phyloP scores from a whole-genome alignment of 2,888 invertebrate genomes.

The Meloe dianella region DNA sequence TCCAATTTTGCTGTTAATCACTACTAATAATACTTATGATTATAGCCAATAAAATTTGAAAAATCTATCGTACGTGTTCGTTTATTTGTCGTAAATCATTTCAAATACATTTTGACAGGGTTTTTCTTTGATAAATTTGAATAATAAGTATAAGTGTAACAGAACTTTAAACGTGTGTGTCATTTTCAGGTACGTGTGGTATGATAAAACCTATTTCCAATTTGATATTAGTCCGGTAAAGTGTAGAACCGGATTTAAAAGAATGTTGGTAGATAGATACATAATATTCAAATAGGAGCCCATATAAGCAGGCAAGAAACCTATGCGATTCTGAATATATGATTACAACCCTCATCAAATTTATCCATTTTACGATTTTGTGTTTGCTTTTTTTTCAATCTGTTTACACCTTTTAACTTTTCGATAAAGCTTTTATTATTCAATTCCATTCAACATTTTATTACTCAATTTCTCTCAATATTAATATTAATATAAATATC shows the following conservation, averaged over 20 bases:
- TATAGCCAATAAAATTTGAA: not conserved
- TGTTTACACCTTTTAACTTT: not conserved
- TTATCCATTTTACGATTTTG: not conserved
- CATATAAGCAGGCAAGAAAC: not conserved
- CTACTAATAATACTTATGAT: not conserved
- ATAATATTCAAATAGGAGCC: not conserved
- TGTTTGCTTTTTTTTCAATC: not conserved
- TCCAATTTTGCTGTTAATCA: not conserved
- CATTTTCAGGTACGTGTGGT: too few species aligned
- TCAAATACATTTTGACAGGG: not conserved
- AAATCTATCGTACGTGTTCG: not conserved
- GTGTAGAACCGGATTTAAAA: not conserved
- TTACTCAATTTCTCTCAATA: not conserved
- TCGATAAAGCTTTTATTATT: conserved; percentile 1
- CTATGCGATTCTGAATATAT: conserved; percentile 7
- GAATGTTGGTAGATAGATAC: not conserved
- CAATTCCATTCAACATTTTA: not conserved
- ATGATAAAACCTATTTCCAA: too few species aligned
- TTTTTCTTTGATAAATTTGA: not conserved
- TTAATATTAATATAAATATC: not conserved
- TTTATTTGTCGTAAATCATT: not conserved
- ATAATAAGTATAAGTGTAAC: not conserved
- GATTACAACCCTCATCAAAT: conserved; percentile 2
- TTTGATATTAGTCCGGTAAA: not conserved
- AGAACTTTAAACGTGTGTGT: too few species aligned